Evolutionary conservation across 2,113 vertebrate species (phyloP), one percentile per base, ranked within the genome.

Genomic region (Grallaria varia): DNA sequence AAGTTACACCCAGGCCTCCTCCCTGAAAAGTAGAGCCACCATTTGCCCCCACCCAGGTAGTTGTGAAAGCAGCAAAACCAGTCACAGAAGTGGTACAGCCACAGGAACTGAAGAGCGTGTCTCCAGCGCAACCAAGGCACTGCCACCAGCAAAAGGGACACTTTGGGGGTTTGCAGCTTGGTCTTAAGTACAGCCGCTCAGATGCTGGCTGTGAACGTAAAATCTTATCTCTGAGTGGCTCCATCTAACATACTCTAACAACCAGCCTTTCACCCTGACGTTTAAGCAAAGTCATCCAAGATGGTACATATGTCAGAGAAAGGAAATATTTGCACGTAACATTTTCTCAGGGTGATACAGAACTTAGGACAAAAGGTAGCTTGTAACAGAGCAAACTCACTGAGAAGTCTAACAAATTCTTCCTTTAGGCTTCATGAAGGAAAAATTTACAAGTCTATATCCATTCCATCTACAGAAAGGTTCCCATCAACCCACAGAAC

Each of bases 31-130:
- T 1, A 45, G 71, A 72, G 33, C 8, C 0, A 0, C 37, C 33
- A 44, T 44, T 40, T 64, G 52, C 39, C 90, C 77, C 91, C 91
- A 89, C 77, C 58, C 44, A 76, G 53, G 69, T 30, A 71, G 80
- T 42, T 75, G 77, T 64, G 80, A 71, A 94, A 95, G 93, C 93
- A 87, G 95, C 66, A 95, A 90, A 96, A 95, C 94, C 94, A 95
- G 94, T 59, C 89, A 69, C 93, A 78, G 49, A 72, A 81, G 89
- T 2, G 25, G 11, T 53, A 31, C 60, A 44, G 83, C 56, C 80
- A 76, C 68, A 64, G 44, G 50, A 84, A 56, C 73, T n/a, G 30
- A 8, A 31, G n/a, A 83, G 55, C 0, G 0, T 4, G 14, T 30
- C 74, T 58, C 33, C n/a, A 63, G 35, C 3, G 10, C 24, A 71